Conservation (phyloP, 1,140 invertebrate genomes). For the Heliconius melpomene region DNA sequence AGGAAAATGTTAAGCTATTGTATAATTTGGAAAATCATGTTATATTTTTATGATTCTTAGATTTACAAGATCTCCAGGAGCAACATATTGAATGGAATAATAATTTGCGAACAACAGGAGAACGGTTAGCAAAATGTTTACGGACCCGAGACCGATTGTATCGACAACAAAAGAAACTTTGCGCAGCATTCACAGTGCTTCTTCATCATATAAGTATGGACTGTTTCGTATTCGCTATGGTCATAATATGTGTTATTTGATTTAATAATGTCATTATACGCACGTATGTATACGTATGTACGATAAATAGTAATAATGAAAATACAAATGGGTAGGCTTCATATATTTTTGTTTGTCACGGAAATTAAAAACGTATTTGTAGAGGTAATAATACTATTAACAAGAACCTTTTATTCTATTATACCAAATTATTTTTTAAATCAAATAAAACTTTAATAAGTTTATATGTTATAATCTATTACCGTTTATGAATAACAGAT, state of each 20-base stretch:
- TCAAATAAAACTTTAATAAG: neutral
- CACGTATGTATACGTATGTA: no score
- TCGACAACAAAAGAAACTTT: slow-evolving; percentile 69
- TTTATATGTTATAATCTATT: neutral
- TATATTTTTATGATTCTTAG: slow-evolving; percentile 40
- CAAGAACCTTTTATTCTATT: no score
- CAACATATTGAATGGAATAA: slow-evolving; percentile 55
- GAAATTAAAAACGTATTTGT: neutral
- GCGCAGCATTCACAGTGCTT: slow-evolving; percentile 67
- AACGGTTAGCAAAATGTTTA: slow-evolving; percentile 62
- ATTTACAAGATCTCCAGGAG: slow-evolving; percentile 54
- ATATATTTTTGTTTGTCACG: neutral
- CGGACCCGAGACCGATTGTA: slow-evolving; percentile 59
- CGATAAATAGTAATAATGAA: no score
- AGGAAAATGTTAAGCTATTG: neutral
- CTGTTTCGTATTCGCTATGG: no score
- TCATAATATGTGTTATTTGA: no score
- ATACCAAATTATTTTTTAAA: no score
- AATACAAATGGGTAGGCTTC: no score
- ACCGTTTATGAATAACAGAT: slow-evolving; percentile 19
- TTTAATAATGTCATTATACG: neutral
- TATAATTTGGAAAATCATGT: neutral
- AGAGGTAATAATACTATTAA: slow-evolving; percentile 43
- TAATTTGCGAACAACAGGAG: slow-evolving; percentile 57
- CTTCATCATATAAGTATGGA: slow-evolving; percentile 67